A percentile compares a stretch with the other conserved stretches of the same genome.
Conservation (phyloP, 2,113 vertebrate species). For the Tachysurus vachellii region DNA sequence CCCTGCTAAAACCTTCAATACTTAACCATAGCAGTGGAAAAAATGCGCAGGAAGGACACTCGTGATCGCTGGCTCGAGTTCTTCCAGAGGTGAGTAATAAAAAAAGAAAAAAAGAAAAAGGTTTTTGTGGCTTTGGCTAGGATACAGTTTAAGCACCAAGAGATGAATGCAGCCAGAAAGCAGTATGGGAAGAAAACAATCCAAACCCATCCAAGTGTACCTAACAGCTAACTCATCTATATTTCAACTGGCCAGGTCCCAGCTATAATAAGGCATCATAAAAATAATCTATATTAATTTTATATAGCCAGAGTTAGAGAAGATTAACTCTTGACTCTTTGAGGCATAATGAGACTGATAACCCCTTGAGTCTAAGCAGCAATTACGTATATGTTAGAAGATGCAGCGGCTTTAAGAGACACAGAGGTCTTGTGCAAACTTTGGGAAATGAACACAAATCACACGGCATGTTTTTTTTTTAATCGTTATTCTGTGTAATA, state of each 20-base stretch:
- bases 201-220: not conserved
- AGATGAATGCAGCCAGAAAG: not conserved
- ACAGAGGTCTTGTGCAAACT: not conserved
- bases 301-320: conserved; percentile 22
- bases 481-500: not conserved
- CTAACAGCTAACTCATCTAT: conserved; percentile 42
- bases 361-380: conserved; percentile 8
- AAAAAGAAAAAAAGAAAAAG: not conserved
- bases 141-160: not conserved
- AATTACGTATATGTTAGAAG: conserved; percentile 24
- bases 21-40: conserved; percentile 23
- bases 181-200: conserved; percentile 5
- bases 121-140: conserved; percentile 2
- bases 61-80: not conserved
- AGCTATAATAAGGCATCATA: conserved; percentile 35
- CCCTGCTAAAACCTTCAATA: conserved; percentile 39
- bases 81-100: conserved; percentile 6
- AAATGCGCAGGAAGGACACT: conserved; percentile 20
- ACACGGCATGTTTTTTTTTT: not conserved
- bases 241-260: conserved; percentile 33
- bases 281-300: conserved; percentile 48
- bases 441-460: not conserved
- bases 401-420: not conserved
- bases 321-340: conserved; percentile 6
- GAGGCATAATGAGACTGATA: conserved; percentile 14